Evolutionary conservation across 2,113 vertebrate species (phyloP).

Genomic region (Chrysochloris asiatica): DNA sequence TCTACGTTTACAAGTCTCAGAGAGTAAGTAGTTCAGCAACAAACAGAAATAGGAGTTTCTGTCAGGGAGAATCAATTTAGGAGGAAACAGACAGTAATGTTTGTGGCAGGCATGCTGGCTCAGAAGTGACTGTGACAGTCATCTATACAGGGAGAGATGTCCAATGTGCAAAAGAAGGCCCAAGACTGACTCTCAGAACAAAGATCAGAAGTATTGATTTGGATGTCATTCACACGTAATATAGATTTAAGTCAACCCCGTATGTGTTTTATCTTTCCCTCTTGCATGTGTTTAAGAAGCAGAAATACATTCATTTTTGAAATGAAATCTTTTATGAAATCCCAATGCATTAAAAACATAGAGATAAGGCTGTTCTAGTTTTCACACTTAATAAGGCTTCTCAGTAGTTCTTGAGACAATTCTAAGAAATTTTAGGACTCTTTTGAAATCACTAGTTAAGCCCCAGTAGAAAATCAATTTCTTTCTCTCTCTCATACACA

Average conservation of each 20-base stretch:
- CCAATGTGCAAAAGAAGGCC: not conserved
- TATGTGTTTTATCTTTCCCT: no score
- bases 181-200: not conserved
- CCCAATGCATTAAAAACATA: not conserved
- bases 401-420: not conserved
- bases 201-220: not conserved
- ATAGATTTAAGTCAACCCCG: not conserved
- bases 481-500: not conserved
- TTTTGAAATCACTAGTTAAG: not conserved
- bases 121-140: not conserved
- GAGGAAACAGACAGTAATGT: not conserved
- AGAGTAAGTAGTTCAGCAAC: not conserved
- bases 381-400: not conserved
- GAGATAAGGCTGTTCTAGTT: not conserved
- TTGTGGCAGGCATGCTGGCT: not conserved
- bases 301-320: conserved; percentile 4
- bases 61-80: not conserved
- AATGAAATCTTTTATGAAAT: not conserved
- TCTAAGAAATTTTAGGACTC: not conserved
- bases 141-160: not conserved
- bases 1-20: not conserved
- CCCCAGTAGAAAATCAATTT: not conserved
- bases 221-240: not conserved
- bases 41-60: not conserved
- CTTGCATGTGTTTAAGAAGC: not conserved